Percentiles rank a stretch among this genome's conserved stretches.
These are phyloP conservation scores for Peromyscus maniculatus DNA, from an alignment of 2,113 vertebrate genomes.

Conservation along the genomic window DNA sequence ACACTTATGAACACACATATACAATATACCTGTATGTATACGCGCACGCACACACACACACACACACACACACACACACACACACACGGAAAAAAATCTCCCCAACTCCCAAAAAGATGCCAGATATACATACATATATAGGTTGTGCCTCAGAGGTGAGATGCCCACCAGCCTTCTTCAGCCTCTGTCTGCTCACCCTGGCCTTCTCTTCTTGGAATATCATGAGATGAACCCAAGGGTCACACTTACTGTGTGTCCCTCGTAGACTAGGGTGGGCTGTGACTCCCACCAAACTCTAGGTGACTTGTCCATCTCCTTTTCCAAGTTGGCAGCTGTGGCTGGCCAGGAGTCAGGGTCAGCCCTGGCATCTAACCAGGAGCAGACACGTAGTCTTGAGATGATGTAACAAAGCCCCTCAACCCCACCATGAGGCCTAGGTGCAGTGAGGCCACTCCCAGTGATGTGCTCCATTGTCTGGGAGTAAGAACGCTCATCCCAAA, in stretches of 20 bases:
- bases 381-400: not conserved
- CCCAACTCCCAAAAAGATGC: not conserved
- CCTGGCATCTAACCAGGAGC: not conserved
- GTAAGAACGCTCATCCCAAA: not conserved
- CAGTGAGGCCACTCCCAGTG: not conserved
- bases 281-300: not conserved
- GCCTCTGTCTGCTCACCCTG: not conserved
- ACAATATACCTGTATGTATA: no score
- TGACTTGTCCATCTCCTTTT: not conserved
- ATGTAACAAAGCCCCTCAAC: not conserved
- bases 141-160: not conserved
- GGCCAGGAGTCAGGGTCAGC: not conserved
- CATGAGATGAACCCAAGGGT: not conserved
- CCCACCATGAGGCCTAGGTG: not conserved
- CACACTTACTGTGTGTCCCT: fast-evolving
- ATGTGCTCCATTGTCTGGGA: not conserved
- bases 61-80: not conserved
- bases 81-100: not conserved
- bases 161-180: fast-evolving
- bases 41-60: not conserved
- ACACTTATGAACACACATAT: not conserved
- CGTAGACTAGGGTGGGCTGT: not conserved
- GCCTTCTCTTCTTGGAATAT: not conserved
- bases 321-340: not conserved
- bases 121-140: not conserved